Evolutionary conservation across 1,140 invertebrate species (phyloP).

Genomic region (Dolichoris vasculosae): DNA sequence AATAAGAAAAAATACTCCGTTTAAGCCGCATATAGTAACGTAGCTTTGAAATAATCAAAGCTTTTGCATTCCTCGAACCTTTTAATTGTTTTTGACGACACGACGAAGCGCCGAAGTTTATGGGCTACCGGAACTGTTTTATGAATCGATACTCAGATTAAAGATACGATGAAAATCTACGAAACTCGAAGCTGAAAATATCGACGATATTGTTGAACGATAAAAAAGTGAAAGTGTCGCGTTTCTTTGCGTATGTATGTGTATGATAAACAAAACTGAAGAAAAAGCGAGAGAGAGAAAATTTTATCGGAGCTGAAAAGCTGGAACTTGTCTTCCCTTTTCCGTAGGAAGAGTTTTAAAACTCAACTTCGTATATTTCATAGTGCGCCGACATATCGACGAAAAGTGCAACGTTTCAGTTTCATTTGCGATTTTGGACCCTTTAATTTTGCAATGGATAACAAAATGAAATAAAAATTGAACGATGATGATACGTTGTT

Average conservation of each 20-base stretch:
- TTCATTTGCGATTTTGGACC: conserved; percentile 30
- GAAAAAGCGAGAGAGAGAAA: neutral
- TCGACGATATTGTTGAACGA: neutral
- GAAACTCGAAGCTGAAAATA: neutral
- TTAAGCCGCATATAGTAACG: conserved; percentile 33
- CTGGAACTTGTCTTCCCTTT: conserved; percentile 40
- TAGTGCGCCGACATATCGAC: conserved; percentile 46
- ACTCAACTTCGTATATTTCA: conserved; percentile 11
- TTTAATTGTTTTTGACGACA: conserved; percentile 44
- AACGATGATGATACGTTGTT: conserved; percentile 47
- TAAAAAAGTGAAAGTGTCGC: neutral
- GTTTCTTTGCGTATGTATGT: neutral
- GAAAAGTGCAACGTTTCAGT: conserved; percentile 42
- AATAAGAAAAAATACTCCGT: conserved; percentile 37
- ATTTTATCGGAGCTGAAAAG: conserved; percentile 22
- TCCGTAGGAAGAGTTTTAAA: conserved; percentile 29
- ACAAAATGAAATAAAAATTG: neutral
- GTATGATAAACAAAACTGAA: neutral
- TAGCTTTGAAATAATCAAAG: conserved; percentile 45
- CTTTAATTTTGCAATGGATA: conserved; percentile 44
- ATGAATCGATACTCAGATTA: conserved; percentile 9
- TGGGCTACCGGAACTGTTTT: neutral
- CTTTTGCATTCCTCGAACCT: conserved; percentile 51
- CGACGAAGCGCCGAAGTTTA: conserved; percentile 45
- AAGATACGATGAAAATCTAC: neutral